phyloP scores from a whole-genome alignment of 2,113 vertebrate genomes.

The Ancistrus triradiatus region DNA sequence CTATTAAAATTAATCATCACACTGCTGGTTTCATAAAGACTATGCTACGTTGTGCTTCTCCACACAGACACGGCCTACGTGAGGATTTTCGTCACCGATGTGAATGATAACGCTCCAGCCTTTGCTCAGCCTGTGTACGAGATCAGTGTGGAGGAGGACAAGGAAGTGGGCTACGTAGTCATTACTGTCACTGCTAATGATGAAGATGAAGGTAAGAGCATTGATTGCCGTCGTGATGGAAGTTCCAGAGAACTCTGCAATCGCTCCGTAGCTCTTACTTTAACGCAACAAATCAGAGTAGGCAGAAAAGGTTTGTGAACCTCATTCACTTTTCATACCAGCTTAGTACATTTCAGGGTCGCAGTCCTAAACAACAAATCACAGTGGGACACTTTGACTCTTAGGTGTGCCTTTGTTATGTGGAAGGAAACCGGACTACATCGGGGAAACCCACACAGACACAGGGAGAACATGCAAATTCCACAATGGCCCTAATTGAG shows the following conservation, averaged over 20 bases:
- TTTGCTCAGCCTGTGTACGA: constrained; percentile 74
- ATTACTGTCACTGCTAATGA: constrained; percentile 84
- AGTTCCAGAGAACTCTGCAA: neutral
- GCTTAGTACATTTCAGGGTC: too few relatives aligned
- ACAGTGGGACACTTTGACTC: too few relatives aligned
- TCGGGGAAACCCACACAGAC: too few relatives aligned
- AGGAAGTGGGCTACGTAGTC: constrained; percentile 77
- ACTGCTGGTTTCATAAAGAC: too few relatives aligned
- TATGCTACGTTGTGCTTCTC: neutral
- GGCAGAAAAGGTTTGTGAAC: too few relatives aligned
- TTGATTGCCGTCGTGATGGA: neutral
- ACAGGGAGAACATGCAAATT: too few relatives aligned
- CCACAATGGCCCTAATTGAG: too few relatives aligned
- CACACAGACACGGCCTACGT: constrained; percentile 80
- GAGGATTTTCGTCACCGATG: constrained; percentile 80
- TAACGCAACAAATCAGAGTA: neutral
- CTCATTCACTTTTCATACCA: too few relatives aligned
- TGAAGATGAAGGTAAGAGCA: constrained; percentile 78
- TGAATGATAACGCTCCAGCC: constrained; percentile 81
- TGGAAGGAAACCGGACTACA: too few relatives aligned
- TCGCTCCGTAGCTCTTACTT: neutral
- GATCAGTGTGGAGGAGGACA: constrained; percentile 81
- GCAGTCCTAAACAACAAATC: too few relatives aligned
- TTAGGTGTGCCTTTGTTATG: too few relatives aligned
- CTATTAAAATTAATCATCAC: too few relatives aligned